Conservation (phyloP, 2,113 vertebrate species). For the Tachysurus vachellii region DNA sequence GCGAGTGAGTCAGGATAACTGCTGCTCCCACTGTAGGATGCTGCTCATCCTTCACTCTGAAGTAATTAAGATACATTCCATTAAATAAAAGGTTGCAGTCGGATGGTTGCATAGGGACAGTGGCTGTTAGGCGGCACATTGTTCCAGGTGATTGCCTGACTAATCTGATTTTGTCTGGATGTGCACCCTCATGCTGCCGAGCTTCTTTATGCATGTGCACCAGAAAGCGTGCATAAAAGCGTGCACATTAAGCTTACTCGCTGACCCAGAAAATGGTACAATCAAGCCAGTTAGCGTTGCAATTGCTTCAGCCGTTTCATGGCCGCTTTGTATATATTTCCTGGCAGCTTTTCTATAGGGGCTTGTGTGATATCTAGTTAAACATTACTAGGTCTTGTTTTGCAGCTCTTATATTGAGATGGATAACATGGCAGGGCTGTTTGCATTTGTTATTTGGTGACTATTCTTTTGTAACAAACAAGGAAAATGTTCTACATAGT, state of each 20-base stretch:
- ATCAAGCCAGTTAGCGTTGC: slow-evolving; percentile 25
- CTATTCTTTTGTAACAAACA: background rate
- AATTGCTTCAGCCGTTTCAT: background rate
- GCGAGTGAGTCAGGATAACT: background rate
- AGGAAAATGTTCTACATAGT: background rate
- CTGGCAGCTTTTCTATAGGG: background rate
- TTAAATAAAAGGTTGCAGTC: slow-evolving; percentile 45
- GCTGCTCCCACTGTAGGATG: slow-evolving; percentile 15
- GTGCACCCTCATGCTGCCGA: slow-evolving; percentile 25
- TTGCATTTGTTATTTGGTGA: background rate
- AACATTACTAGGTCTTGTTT: background rate
- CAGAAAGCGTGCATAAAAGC: slow-evolving; percentile 25
- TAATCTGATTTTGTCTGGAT: slow-evolving; percentile 53
- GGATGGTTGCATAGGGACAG: slow-evolving; percentile 44
- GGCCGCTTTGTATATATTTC: background rate
- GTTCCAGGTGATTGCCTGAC: slow-evolving; percentile 54
- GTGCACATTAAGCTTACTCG: slow-evolving; percentile 25
- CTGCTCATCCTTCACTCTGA: slow-evolving; percentile 44
- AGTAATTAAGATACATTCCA: slow-evolving; percentile 41
- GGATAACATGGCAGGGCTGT: no score
- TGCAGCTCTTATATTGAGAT: background rate
- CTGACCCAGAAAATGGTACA: slow-evolving; percentile 41
- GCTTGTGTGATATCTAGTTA: background rate
- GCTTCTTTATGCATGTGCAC: slow-evolving; percentile 36
- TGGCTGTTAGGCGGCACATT: slow-evolving; percentile 41